phyloP scores from a whole-genome alignment of 2,113 vertebrate genomes.

The Phalacrocorax carbo region DNA sequence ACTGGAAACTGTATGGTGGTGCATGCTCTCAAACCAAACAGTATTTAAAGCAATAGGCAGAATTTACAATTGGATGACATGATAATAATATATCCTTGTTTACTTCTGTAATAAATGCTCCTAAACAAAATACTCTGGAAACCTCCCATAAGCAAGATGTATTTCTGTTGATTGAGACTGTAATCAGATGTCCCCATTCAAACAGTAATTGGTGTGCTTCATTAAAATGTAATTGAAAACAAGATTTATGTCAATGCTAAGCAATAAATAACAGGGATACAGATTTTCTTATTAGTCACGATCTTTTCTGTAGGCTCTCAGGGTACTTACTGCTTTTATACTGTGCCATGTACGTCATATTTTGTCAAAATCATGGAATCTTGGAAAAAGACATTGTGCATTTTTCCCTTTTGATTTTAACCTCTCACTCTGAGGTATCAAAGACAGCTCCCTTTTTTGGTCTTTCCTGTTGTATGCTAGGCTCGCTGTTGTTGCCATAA shows the following conservation, averaged over 20 bases:
- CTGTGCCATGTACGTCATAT: not conserved
- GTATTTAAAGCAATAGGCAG: constrained; percentile 19
- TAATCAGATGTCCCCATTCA: constrained; percentile 72
- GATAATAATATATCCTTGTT: constrained; percentile 70
- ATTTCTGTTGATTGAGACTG: constrained; percentile 69
- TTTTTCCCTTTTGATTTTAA: not conserved
- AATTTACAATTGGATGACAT: constrained; percentile 57
- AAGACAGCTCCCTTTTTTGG: not conserved
- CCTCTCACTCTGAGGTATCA: not conserved
- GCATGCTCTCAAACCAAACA: constrained; percentile 31
- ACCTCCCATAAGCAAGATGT: constrained; percentile 69
- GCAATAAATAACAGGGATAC: constrained; percentile 69
- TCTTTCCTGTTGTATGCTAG: not conserved
- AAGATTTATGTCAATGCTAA: constrained; percentile 68
- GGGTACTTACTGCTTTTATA: constrained; percentile 30
- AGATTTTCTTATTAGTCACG: constrained; percentile 58
- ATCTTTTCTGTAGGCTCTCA: not conserved
- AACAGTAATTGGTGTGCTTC: constrained; percentile 76
- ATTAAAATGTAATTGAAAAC: constrained; percentile 76
- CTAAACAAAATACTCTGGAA: constrained; percentile 68
- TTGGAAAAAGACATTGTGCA: not conserved
- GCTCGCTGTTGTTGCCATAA: not conserved
- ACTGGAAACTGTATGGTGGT: constrained; percentile 44
- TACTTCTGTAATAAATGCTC: constrained; percentile 73
- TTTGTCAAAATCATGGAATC: not conserved